These are phyloP conservation scores for Lophotis ruficrista DNA, from an alignment of 2,113 vertebrate genomes.

Conservation along the genomic window DNA sequence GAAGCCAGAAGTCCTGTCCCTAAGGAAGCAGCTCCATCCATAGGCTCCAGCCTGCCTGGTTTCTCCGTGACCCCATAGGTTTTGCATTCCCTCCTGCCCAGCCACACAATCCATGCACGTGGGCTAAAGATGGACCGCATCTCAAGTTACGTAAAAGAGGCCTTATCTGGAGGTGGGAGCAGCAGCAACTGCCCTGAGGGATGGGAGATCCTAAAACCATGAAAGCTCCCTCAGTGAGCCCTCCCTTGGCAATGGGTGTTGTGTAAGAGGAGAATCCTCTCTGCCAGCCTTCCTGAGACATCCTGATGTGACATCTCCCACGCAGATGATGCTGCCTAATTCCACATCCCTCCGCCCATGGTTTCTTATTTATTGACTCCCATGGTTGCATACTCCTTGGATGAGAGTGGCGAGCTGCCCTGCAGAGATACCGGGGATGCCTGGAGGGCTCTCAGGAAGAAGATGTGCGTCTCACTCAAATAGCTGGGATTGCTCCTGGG, in stretches of 20 bases:
- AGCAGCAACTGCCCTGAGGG: neutral
- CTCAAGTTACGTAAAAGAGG: neutral
- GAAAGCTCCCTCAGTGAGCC: neutral
- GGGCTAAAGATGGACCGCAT: neutral
- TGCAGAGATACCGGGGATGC: neutral
- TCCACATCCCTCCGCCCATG: neutral
- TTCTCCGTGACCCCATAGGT: neutral
- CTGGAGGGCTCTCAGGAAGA: neutral
- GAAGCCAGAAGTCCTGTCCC: neutral
- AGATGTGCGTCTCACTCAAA: neutral
- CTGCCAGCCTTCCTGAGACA: neutral
- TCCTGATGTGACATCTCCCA: neutral
- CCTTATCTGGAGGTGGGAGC: neutral
- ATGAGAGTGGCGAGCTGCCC: accelerated
- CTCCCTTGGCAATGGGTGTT: neutral
- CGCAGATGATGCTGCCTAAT: neutral
- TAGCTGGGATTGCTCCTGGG: neutral
- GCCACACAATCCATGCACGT: accelerated
- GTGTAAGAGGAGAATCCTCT: neutral
- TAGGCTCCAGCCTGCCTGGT: neutral
- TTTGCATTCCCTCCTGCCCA: neutral
- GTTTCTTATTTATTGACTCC: neutral
- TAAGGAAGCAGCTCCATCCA: neutral
- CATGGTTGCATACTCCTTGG: neutral
- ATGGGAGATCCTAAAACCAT: neutral